These are phyloP conservation scores for Lasius fuliginosus DNA, from an alignment of 2,888 invertebrate species.

Conservation along the genomic window DNA sequence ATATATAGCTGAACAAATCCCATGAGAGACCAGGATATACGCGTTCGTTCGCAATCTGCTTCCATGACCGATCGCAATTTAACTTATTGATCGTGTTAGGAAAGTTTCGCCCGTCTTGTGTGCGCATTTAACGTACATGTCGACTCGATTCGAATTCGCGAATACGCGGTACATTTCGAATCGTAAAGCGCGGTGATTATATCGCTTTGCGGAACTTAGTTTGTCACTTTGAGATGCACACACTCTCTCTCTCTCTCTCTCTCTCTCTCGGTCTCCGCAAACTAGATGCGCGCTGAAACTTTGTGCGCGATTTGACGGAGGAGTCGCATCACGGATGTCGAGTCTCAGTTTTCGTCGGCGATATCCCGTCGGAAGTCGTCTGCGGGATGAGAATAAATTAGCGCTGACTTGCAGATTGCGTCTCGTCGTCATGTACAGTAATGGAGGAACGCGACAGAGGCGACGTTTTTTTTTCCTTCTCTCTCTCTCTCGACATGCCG, in stretches of 20 bases:
- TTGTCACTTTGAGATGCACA: background rate
- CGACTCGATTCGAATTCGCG: constrained; percentile 18
- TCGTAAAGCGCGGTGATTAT: constrained; percentile 20
- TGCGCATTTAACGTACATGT: background rate
- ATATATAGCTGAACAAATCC: constrained; percentile 4
- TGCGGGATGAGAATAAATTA: constrained; percentile 42
- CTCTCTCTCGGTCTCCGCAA: background rate
- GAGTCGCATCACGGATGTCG: background rate
- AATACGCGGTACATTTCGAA: background rate
- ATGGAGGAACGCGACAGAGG: background rate
- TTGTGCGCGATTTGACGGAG: background rate
- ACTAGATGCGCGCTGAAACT: constrained; percentile 14
- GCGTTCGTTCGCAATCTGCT: constrained; percentile 11
- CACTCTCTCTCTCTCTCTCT: too few species aligned
- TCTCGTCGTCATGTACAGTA: background rate
- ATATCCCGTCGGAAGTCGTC: constrained; percentile 9
- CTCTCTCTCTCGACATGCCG: background rate
- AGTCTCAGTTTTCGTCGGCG: constrained; percentile 6
- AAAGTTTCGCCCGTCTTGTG: constrained; percentile 43
- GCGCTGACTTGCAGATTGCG: constrained; percentile 47
- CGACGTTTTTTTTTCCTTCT: background rate
- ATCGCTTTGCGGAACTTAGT: constrained; percentile 28
- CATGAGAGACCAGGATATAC: constrained; percentile 4
- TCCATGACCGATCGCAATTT: constrained; percentile 48
- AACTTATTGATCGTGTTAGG: constrained; percentile 57